These are phyloP conservation scores for Pelodiscus sinensis DNA, from an alignment of 2,113 vertebrate genomes.

Conservation along the genomic window DNA sequence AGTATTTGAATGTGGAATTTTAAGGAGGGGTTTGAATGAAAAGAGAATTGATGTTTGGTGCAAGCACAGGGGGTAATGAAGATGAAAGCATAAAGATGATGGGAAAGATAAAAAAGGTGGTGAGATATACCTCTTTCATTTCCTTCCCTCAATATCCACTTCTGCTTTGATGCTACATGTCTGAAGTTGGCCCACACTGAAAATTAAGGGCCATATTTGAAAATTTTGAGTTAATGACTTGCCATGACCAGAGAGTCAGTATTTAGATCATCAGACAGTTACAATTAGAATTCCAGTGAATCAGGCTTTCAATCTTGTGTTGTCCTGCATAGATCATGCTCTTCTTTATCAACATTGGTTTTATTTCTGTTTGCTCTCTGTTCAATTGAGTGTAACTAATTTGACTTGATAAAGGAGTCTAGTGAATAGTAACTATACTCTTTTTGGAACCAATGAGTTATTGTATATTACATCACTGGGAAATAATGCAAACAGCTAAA, in stretches of 20 bases:
- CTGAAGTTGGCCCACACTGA: background rate
- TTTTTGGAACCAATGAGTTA: background rate
- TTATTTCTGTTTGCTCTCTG: background rate
- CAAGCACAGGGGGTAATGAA: background rate
- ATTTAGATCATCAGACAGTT: background rate
- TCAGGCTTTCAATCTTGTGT: background rate
- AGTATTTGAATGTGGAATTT: background rate
- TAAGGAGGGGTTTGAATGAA: background rate
- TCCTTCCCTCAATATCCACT: background rate
- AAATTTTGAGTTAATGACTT: background rate
- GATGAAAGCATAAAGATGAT: background rate
- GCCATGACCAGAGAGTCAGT: background rate
- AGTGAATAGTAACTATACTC: background rate
- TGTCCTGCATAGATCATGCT: background rate
- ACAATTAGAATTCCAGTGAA: background rate
- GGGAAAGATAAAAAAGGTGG: background rate
- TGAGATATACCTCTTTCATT: background rate
- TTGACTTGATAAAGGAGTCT: background rate
- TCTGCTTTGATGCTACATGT: background rate
- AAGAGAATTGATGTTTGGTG: background rate
- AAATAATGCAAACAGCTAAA: background rate
- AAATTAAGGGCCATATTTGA: background rate
- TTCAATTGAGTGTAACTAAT: background rate
- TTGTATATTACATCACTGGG: background rate
- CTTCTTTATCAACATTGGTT: background rate